These are phyloP conservation scores for Pandemis corylana DNA, from an alignment of 2,888 invertebrate species.

Conservation along the genomic window DNA sequence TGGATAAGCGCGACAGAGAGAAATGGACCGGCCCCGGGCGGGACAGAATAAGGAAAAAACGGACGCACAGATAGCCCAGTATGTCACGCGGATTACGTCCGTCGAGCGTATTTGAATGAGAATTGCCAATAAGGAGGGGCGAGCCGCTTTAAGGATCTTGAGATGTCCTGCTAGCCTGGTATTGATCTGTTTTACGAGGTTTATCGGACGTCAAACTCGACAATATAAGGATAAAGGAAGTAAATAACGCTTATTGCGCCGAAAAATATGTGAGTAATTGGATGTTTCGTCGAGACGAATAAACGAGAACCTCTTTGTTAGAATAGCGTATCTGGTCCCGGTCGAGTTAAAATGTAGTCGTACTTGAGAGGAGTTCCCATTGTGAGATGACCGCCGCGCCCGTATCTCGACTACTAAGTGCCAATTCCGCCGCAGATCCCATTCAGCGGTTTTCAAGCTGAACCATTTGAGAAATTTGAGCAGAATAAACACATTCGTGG, in stretches of 20 bases:
- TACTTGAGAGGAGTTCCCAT: constrained; percentile 18
- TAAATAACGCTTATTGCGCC: background rate
- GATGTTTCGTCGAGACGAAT: constrained; percentile 23
- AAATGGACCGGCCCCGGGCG: constrained; percentile 73
- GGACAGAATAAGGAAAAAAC: constrained; percentile 75
- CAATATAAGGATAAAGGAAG: constrained; percentile 14
- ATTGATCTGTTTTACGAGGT: constrained; percentile 65
- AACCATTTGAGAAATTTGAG: background rate
- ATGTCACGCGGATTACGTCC: constrained; percentile 77
- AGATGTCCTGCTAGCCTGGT: constrained; percentile 66
- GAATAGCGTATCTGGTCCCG: background rate
- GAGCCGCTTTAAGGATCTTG: constrained; percentile 65
- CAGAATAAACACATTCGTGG: background rate
- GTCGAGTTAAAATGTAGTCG: constrained; percentile 14
- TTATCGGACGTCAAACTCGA: constrained; percentile 37
- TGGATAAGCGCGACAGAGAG: constrained; percentile 81
- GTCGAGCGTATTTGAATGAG: constrained; percentile 79
- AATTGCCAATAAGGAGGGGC: constrained; percentile 76
- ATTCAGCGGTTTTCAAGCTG: constrained; percentile 2
- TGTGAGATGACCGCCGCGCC: constrained; percentile 18
- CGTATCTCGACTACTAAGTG: constrained; percentile 18
- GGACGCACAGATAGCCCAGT: constrained; percentile 75
- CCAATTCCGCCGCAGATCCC: constrained; percentile 21
- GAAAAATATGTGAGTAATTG: constrained; percentile 28
- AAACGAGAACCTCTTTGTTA: constrained; percentile 6